Evolutionary conservation across 2,113 vertebrate species (phyloP).

Genomic region (Salvator merianae): DNA sequence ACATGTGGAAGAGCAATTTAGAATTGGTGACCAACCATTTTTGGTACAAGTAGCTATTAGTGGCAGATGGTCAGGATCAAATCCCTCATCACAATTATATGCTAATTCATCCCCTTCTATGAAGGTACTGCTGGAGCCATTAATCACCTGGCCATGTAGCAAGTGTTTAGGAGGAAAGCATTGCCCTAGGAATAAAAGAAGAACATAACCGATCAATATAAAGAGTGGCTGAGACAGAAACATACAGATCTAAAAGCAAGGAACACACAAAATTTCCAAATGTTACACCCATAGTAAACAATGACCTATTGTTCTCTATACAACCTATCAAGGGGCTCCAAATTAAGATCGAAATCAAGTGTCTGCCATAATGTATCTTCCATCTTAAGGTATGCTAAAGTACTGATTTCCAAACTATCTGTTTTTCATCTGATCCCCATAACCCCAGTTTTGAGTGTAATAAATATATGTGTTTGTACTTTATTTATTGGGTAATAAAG

Average conservation of each 20-base stretch:
- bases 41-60: not conserved
- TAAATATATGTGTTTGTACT: no score
- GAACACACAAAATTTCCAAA: not conserved
- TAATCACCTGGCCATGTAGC: not conserved
- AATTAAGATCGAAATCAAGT: no score
- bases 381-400: no score
- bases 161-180: slow-evolving; percentile 7
- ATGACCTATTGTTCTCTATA: no score
- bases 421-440: no score
- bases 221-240: not conserved
- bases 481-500: no score
- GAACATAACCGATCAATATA: not conserved
- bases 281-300: no score
- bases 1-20: not conserved
- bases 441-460: no score
- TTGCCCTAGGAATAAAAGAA: not conserved
- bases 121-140: not conserved
- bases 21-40: not conserved
- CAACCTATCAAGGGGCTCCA: no score
- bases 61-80: not conserved
- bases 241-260: no score
- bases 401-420: no score
- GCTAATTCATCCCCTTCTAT: slow-evolving; percentile 7
- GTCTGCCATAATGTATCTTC: no score
- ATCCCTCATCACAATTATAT: slow-evolving; percentile 12